These are phyloP conservation scores for Seriola dumerili DNA, from an alignment of 2,113 vertebrate species.

Conservation along the genomic window DNA sequence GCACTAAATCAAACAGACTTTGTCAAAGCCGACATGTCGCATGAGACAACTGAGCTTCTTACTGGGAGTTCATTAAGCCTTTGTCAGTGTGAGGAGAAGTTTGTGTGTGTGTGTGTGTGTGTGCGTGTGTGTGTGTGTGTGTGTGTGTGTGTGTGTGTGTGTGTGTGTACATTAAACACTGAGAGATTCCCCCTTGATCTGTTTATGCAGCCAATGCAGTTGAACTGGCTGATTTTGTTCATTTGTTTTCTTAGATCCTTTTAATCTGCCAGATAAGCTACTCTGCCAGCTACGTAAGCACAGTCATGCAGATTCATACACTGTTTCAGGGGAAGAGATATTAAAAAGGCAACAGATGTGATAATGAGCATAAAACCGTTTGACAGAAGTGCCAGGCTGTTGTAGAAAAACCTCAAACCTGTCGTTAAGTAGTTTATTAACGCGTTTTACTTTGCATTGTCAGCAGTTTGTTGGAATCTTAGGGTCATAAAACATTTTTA, in stretches of 20 bases:
- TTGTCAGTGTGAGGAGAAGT: slow-evolving; percentile 4
- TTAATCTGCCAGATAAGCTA: slow-evolving; percentile 46
- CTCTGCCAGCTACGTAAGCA: slow-evolving; percentile 1
- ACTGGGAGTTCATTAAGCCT: slow-evolving; percentile 47
- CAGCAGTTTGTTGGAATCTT: background rate
- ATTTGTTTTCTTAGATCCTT: slow-evolving; percentile 39
- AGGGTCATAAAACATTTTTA: background rate
- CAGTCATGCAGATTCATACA: slow-evolving; percentile 32
- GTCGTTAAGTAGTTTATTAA: background rate
- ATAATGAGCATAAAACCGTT: slow-evolving; percentile 26
- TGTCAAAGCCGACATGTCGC: slow-evolving; percentile 32
- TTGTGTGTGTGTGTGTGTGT: slow-evolving; percentile 22
- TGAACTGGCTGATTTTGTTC: slow-evolving; percentile 42
- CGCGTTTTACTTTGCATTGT: background rate
- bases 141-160: slow-evolving; percentile 30
- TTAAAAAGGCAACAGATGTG: slow-evolving; percentile 26
- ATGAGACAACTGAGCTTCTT: slow-evolving; percentile 44
- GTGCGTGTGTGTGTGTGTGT: slow-evolving; percentile 27
- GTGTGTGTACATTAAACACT: slow-evolving; percentile 17
- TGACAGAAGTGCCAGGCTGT: background rate
- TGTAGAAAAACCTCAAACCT: background rate
- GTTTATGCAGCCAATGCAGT: slow-evolving; percentile 37
- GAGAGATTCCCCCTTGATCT: slow-evolving; percentile 31
- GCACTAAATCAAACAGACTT: slow-evolving; percentile 59
- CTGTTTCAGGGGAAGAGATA: background rate